phyloP scores from a whole-genome alignment of 1,140 invertebrate species.

The Drosophila ohnishii region DNA sequence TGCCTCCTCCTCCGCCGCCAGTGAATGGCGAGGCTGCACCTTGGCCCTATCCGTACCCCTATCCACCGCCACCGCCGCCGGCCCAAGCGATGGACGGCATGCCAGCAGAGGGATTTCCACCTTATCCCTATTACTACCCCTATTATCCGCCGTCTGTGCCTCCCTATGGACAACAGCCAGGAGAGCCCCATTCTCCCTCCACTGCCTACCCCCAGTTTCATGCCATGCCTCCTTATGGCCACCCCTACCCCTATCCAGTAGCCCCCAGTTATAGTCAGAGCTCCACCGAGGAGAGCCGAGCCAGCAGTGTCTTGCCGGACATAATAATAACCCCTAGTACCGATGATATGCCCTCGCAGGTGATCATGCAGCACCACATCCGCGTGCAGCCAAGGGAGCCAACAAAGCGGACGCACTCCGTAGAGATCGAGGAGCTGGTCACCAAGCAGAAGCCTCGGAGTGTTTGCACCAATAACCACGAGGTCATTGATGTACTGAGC shows the following conservation, averaged over 20 bases:
- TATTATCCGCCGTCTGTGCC: slow-evolving; percentile 62
- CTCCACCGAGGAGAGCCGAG: slow-evolving; percentile 64
- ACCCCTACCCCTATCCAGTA: slow-evolving; percentile 71
- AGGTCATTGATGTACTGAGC: slow-evolving; percentile 73
- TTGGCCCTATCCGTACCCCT: slow-evolving; percentile 71
- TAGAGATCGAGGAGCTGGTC: slow-evolving; percentile 71
- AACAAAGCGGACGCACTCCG: slow-evolving; percentile 65
- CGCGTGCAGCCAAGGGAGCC: slow-evolving; percentile 64
- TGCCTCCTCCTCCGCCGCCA: slow-evolving; percentile 55
- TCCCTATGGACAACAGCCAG: slow-evolving; percentile 43
- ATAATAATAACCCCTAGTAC: slow-evolving; percentile 80
- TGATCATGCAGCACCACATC: slow-evolving; percentile 76
- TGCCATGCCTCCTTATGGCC: slow-evolving; percentile 59
- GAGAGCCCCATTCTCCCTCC: slow-evolving; percentile 14
- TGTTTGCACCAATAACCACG: slow-evolving; percentile 62
- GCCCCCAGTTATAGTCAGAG: slow-evolving; percentile 74
- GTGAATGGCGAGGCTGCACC: slow-evolving; percentile 9
- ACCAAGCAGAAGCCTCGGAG: slow-evolving; percentile 50
- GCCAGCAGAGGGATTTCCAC: slow-evolving; percentile 44
- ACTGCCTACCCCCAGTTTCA: slow-evolving; percentile 52
- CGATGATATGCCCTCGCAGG: slow-evolving; percentile 75
- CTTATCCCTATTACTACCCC: slow-evolving; percentile 76
- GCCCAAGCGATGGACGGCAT: slow-evolving; percentile 46
- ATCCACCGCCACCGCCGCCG: slow-evolving; percentile 62
- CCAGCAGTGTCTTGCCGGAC: slow-evolving; percentile 73